Evolutionary conservation across 2,113 vertebrate species (phyloP).

Genomic region (Passer montanus): DNA sequence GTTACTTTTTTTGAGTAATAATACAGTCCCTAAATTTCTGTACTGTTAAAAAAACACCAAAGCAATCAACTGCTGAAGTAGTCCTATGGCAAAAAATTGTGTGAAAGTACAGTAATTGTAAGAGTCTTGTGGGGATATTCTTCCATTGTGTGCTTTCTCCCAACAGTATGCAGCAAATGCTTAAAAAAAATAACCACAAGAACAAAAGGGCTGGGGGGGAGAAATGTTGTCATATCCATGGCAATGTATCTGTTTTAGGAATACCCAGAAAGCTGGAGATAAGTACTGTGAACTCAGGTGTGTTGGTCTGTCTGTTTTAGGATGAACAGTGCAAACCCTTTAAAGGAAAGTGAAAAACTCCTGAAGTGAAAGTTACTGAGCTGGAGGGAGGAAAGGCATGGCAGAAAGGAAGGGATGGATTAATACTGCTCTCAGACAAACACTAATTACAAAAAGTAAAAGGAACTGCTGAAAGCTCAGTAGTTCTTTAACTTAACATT

Average conservation of each 20-base stretch:
- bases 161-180: background rate
- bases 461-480: background rate
- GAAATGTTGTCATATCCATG: background rate
- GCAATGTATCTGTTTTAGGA: background rate
- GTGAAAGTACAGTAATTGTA: background rate
- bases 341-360: background rate
- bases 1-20: background rate
- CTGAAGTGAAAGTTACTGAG: background rate
- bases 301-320: background rate
- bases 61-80: background rate
- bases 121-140: background rate
- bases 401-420: background rate
- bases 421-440: background rate
- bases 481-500: background rate
- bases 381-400: background rate
- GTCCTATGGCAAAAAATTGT: background rate
- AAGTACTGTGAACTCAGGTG: background rate
- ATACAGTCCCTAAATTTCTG: background rate
- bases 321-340: background rate
- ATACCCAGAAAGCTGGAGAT: background rate
- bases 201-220: fast-evolving
- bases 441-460: background rate
- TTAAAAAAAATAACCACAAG: background rate
- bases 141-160: background rate
- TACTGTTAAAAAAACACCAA: background rate